Base-by-base conservation (phyloP, 2,888 invertebrate species). In the Sipha maydis region DNA sequence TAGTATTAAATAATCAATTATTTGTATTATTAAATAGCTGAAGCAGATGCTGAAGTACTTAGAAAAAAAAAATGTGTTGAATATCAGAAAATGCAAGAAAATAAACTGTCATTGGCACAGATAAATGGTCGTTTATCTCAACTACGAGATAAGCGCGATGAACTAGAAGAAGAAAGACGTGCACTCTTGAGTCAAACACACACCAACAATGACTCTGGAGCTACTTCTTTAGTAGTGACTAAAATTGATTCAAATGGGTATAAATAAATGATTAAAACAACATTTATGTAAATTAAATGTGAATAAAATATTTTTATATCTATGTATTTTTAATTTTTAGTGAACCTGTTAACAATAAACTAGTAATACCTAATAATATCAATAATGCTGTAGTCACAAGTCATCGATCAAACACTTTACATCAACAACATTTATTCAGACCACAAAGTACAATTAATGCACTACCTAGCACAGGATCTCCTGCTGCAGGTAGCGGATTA, bases 31-130 rank as follows among this genome's bases (percentile, higher is more conserved):
- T 80, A 11, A 41, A 80, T 75, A 88, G 88, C 61, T 75, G 75
- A 88, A 82, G 75, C 75, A 67, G 75, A 88, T 34, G 88, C 88
- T n/a, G 88, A 88, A 54, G 75, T 82, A 14, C 31, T 88, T 14
- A 82, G 88, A 48, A 82, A 88, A 28, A 75, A 88, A 28, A 88
- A 88, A 82, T 88, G 88, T 82, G 88, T 82, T 0, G 88, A 88
- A 38, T 88, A 75, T 48, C 88, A 88, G 67, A 56, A 88, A 82
- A 88, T 75, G 56, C 71, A 88, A 82, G 88, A 88, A 67, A 88
- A 88, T 48, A 88, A 88, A 82, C 67, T 88, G 17, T 88, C 88
- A n/a, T 88, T 88, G 48, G 88, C 88, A n/a, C 88, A 88, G 69
- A 88, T 88, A 31, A 88, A 88, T 88, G 88, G 88, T 19, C 88